phyloP scores from a whole-genome alignment of 2,888 invertebrate species.

The Mythimna pallens region DNA sequence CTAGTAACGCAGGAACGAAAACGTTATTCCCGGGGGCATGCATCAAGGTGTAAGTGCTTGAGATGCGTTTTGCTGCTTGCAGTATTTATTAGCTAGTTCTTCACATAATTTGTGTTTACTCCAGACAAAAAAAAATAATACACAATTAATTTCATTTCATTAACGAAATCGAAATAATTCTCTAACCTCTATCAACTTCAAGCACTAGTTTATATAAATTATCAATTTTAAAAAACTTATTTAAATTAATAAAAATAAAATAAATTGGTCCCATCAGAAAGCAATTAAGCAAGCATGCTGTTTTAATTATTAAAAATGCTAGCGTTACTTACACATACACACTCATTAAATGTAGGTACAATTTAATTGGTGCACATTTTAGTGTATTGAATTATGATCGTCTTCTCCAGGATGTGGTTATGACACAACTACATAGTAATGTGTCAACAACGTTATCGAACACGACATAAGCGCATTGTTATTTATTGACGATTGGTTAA shows the following conservation, averaged over 20 bases:
- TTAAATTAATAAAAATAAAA: neutral
- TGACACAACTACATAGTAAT: neutral
- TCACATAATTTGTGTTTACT: neutral
- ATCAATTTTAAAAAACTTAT: too few species aligned
- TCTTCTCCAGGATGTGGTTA: neutral
- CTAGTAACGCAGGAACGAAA: neutral
- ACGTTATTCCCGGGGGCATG: neutral
- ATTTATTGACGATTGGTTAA: neutral
- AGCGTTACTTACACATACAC: slow-evolving; percentile 4
- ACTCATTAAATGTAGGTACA: too few species aligned
- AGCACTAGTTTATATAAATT: too few species aligned
- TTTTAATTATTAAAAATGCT: slow-evolving; percentile 9
- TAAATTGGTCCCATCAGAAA: neutral
- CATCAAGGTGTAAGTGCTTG: neutral
- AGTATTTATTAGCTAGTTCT: neutral
- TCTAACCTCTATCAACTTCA: neutral
- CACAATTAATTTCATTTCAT: neutral
- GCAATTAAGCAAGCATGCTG: slow-evolving; percentile 6
- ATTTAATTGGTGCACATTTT: slow-evolving; percentile 1
- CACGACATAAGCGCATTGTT: neutral
- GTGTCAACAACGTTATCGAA: neutral
- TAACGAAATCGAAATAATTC: neutral
- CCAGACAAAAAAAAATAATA: neutral
- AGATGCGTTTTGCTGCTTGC: neutral
- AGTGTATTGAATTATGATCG: neutral